Percentiles rank a stretch among this genome's conserved stretches.
Conservation (phyloP, 2,888 invertebrate species). For the Zhengitettix transpicula region DNA sequence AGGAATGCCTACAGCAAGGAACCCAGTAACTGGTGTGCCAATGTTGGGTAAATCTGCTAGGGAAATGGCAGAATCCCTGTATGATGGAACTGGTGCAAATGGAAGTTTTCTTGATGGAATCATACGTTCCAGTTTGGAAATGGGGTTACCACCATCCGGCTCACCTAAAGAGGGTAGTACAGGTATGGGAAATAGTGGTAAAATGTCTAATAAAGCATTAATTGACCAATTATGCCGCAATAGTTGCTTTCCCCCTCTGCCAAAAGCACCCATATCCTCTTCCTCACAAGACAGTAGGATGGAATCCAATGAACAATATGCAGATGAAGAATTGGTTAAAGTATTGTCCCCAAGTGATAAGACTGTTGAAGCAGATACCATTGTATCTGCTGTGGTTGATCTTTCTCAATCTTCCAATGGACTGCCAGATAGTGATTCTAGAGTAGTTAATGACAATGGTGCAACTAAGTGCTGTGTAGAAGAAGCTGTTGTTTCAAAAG, state of each 20-base stretch:
- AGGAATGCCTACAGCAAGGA: constrained; percentile 22
- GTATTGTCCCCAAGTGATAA: constrained; percentile 1
- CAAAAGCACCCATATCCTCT: constrained; percentile 18
- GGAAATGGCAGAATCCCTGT: constrained; percentile 45
- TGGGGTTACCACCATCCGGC: constrained; percentile 30
- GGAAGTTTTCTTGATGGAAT: constrained; percentile 71
- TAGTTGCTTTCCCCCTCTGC: constrained; percentile 35
- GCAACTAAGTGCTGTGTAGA: neutral
- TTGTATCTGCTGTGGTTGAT: constrained; percentile 4
- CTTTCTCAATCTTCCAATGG: neutral
- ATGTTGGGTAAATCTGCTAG: constrained; percentile 28
- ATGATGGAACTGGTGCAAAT: constrained; percentile 48
- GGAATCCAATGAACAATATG: constrained; percentile 13
- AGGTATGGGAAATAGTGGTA: constrained; percentile 23
- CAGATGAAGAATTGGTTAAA: constrained; percentile 12
- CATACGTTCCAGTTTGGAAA: constrained; percentile 64
- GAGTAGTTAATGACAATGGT: constrained; percentile 1
- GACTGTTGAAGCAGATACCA: constrained; percentile 2
- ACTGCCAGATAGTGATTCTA: neutral
- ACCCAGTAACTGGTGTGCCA: constrained; percentile 9
- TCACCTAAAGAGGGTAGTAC: constrained; percentile 2
- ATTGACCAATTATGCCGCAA: constrained; percentile 50
- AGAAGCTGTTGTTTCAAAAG: constrained; percentile 7
- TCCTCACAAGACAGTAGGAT: constrained; percentile 8
- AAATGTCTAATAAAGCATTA: constrained; percentile 41